phyloP scores from a whole-genome alignment of 2,113 vertebrate species.

The Hepsetus odoe region DNA sequence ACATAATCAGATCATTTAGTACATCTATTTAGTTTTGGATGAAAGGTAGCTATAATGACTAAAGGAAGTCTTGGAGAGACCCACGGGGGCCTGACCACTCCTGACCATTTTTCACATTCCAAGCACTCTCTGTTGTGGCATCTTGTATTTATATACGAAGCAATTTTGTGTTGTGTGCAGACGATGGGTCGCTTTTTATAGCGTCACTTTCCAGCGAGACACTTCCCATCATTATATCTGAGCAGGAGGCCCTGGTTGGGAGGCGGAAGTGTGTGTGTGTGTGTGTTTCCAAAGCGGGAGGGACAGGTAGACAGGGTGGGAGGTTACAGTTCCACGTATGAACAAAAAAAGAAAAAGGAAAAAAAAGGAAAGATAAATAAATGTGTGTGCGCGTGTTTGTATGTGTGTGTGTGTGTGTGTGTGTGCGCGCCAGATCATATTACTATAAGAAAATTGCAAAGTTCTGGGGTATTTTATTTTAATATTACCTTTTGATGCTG shows the following conservation, averaged over 20 bases:
- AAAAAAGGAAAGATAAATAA: too few species aligned
- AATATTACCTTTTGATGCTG: too few species aligned
- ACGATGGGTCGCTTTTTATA: slow-evolving; percentile 34
- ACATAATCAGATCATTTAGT: too few species aligned
- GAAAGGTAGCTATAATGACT: not conserved
- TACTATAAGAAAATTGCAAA: too few species aligned
- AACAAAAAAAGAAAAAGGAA: not conserved
- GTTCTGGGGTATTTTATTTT: too few species aligned
- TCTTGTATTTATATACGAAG: slow-evolving; percentile 47
- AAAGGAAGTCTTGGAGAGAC: not conserved
- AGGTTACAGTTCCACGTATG: not conserved
- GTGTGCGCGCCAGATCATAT: too few species aligned
- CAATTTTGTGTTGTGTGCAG: slow-evolving; percentile 30
- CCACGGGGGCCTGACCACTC: not conserved
- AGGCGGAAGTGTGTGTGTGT: slow-evolving; percentile 15
- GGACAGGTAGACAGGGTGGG: not conserved
- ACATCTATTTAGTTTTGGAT: too few species aligned
- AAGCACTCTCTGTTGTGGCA: slow-evolving; percentile 24
- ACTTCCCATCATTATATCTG: slow-evolving; percentile 5
- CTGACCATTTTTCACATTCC: slow-evolving; percentile 15
- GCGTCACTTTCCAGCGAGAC: slow-evolving; percentile 2
- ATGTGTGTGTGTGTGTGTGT: too few species aligned
- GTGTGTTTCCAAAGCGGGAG: slow-evolving; percentile 15
- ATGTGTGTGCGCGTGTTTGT: too few species aligned
- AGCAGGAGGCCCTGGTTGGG: slow-evolving; percentile 10